These are phyloP conservation scores for Phalangium opilio DNA, from an alignment of 2,888 invertebrate species.

Conservation along the genomic window DNA sequence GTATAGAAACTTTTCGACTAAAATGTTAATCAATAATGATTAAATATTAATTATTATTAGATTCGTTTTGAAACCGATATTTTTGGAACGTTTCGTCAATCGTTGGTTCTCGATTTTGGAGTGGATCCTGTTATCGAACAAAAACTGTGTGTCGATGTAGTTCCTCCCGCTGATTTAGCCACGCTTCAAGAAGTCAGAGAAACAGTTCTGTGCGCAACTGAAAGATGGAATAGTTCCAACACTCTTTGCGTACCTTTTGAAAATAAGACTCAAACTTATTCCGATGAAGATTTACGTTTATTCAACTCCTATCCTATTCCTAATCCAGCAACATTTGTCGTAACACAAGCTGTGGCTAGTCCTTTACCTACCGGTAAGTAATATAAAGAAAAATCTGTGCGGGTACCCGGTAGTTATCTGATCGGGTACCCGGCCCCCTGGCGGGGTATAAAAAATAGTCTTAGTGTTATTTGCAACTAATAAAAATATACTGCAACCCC, in stretches of 20 bases:
- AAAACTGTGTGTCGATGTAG: conserved; percentile 53
- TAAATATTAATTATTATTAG: conserved; percentile 19
- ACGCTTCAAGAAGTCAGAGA: conserved; percentile 23
- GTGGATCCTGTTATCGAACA: conserved; percentile 33
- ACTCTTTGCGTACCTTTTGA: conserved; percentile 36
- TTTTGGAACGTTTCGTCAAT: conserved; percentile 61
- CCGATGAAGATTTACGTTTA: conserved; percentile 34
- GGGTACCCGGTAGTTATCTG: no score
- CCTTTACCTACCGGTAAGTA: not conserved
- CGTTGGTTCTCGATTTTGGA: conserved; percentile 58
- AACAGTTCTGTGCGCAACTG: conserved; percentile 27
- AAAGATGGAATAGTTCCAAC: conserved; percentile 44
- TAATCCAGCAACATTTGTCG: conserved; percentile 45
- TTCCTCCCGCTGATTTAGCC: conserved; percentile 45
- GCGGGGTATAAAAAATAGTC: no score
- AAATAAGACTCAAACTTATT: conserved; percentile 21
- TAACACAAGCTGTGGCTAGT: conserved; percentile 49
- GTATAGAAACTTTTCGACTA: conserved; percentile 24
- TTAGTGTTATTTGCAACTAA: no score
- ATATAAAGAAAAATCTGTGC: no score
- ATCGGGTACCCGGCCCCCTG: no score
- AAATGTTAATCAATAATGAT: conserved; percentile 15
- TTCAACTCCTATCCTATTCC: conserved; percentile 49
- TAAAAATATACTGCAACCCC: no score
- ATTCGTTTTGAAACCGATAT: conserved; percentile 50